These are phyloP conservation scores for Synanceia verrucosa DNA, from an alignment of 2,797 vertebrate species.

Conservation along the genomic window DNA sequence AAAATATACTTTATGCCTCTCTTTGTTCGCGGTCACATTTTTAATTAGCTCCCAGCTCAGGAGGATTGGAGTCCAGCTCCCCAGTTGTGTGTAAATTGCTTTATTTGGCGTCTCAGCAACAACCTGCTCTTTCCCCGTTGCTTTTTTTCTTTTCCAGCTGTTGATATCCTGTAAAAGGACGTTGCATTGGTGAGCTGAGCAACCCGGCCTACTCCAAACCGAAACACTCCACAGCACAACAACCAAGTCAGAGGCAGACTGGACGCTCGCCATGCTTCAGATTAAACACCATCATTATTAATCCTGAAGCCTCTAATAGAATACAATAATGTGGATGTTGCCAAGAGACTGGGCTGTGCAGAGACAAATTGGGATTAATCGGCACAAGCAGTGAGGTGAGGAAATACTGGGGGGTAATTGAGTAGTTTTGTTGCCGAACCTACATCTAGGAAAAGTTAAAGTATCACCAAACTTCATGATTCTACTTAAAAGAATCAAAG, in stretches of 20 bases:
- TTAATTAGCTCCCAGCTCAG: conserved; percentile 69
- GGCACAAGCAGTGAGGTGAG: conserved; percentile 10
- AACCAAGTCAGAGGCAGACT: conserved; percentile 26
- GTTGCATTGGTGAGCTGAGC: conserved; percentile 1
- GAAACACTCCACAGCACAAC: conserved; percentile 11
- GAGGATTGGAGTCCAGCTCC: conserved; percentile 58
- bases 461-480: too few species aligned
- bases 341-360: conserved; percentile 49
- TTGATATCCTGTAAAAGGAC: conserved; percentile 28
- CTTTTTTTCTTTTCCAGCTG: conserved; percentile 20
- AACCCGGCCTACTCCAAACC: conserved; percentile 3
- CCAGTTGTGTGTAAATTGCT: conserved; percentile 64
- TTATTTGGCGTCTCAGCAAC: conserved; percentile 63
- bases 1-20: conserved; percentile 58
- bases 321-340: conserved; percentile 60
- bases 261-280: conserved; percentile 53
- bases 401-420: conserved; percentile 11
- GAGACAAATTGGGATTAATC: conserved; percentile 42
- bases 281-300: conserved; percentile 71
- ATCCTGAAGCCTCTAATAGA: conserved; percentile 64
- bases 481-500: too few species aligned
- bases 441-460: too few species aligned
- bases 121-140: conserved; percentile 26
- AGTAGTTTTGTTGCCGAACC: too few species aligned
- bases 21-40: conserved; percentile 65